Base-by-base conservation (phyloP, 1,140 invertebrate genomes). In the Phymastichus coffea region DNA sequence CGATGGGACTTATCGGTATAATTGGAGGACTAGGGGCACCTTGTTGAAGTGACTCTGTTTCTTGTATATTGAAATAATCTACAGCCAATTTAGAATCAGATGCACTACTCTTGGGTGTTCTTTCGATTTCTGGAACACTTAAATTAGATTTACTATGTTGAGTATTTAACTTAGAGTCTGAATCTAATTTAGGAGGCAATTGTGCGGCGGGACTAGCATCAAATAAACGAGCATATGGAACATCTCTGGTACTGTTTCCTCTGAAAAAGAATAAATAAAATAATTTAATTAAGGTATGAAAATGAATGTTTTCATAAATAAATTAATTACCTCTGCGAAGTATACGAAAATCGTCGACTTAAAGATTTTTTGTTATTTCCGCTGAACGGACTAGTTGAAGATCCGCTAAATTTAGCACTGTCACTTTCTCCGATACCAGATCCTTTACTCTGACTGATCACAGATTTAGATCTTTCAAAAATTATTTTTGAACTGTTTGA, bases 61-160 rank as follows among this genome's bases (percentile, higher is more conserved):
- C 77, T 12, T 71, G 68, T 14, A 74, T 74, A 9, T 77, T 76
- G 71, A 87, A 86, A 72, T 84, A 84, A 66, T 89, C 87, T 0
- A 88, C 86, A 3, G 90, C 89, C 44, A 93, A 74, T 75, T 90
- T 89, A 0, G 91, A 93, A 77, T 93, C 91, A 0, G 90, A 92
- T 3, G 87, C 85, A 70, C 89, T 92, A 59, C 83, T 85, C 63
- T 86, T 86, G 3, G 84, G 84, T 1, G 74, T 69, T n/a, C 65
- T 66, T 26, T 84, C 82, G 4, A 77, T 78, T 47, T 83, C 81
- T 6, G 83, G 82, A 14, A 82, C 80, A 58, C 74, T 82, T 2
- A 85, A 68, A 30, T 82, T 82, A 2, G 79, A 87, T 84, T 83
- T 89, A 69, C 83, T 86, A 66, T 82, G 81, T 78, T 86, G 78